These are phyloP conservation scores for Haemorhous mexicanus DNA, from an alignment of 2,113 vertebrate species.

Conservation along the genomic window DNA sequence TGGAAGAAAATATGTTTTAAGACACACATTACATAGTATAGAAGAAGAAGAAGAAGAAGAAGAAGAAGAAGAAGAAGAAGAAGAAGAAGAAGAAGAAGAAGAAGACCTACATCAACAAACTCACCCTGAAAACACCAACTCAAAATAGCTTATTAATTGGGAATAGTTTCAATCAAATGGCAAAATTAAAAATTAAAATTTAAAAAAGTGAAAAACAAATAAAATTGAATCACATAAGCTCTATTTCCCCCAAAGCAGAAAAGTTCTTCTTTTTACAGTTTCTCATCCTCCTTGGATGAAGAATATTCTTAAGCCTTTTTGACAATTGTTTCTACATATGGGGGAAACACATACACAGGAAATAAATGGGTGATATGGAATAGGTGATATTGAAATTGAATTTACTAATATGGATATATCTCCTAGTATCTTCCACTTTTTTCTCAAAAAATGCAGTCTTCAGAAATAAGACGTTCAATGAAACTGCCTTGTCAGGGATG, in stretches of 20 bases:
- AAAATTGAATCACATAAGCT: neutral
- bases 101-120: neutral
- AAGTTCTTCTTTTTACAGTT: neutral
- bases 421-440: neutral
- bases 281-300: neutral
- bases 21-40: neutral
- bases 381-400: neutral
- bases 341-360: neutral
- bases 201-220: neutral
- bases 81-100: neutral
- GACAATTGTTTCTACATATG: neutral
- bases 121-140: neutral
- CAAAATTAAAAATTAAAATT: neutral
- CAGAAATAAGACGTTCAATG: neutral
- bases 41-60: neutral
- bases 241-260: neutral
- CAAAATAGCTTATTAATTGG: neutral
- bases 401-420: neutral
- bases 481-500: neutral
- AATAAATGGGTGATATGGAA: neutral
- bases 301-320: neutral
- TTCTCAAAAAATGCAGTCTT: neutral
- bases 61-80: neutral
- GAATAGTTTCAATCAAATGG: neutral
- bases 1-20: neutral